These are phyloP conservation scores for Dermolepida albohirtum DNA, from an alignment of 2,888 invertebrate genomes.

Conservation along the genomic window DNA sequence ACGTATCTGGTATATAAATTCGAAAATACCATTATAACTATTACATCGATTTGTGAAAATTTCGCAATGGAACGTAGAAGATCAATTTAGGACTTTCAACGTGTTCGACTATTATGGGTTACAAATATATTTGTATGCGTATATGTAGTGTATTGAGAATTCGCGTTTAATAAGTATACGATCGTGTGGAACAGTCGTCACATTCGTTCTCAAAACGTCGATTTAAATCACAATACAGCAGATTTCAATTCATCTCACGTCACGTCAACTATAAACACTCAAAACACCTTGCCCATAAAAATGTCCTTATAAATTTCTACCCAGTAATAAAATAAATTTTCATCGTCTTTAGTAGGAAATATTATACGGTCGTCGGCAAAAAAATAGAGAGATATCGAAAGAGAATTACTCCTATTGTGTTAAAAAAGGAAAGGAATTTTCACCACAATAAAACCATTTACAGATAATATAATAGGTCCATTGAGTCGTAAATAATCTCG, in stretches of 20 bases:
- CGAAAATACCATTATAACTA: too few relatives aligned
- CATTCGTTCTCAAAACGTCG: conserved; percentile 16
- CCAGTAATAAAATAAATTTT: conserved; percentile 33
- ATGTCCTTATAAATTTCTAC: conserved; percentile 25
- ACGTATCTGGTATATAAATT: too few relatives aligned
- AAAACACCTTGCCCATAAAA: conserved; percentile 31
- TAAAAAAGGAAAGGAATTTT: conserved; percentile 1
- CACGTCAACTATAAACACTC: conserved; percentile 31
- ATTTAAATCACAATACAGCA: conserved; percentile 32
- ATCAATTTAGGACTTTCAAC: too few relatives aligned
- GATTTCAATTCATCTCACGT: conserved; percentile 36
- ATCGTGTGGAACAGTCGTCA: conserved; percentile 24
- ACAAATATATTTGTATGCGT: not conserved
- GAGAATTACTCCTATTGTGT: conserved; percentile 13
- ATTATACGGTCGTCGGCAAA: conserved; percentile 6
- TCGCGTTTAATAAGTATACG: conserved; percentile 8
- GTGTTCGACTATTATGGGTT: too few relatives aligned
- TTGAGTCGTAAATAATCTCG: too few relatives aligned
- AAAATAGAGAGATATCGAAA: conserved; percentile 2
- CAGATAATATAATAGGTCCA: not conserved
- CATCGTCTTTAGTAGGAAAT: conserved; percentile 26
- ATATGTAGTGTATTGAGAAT: not conserved
- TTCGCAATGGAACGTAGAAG: too few relatives aligned
- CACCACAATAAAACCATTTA: not conserved
- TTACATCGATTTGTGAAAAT: too few relatives aligned